These are phyloP conservation scores for Hecatera dysodea DNA, from an alignment of 2,888 invertebrate species.

Conservation along the genomic window DNA sequence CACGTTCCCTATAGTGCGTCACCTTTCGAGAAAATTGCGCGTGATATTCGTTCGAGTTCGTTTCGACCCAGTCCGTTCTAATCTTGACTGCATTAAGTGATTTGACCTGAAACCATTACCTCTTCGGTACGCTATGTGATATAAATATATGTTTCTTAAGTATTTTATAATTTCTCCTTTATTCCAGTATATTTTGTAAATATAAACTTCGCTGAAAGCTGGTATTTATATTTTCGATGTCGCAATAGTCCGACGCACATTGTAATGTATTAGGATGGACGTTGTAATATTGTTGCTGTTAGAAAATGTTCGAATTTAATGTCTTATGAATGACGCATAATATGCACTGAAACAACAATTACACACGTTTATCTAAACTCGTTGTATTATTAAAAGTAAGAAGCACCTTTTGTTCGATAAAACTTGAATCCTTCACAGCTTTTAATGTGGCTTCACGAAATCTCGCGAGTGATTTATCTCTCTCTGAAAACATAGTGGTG, in stretches of 20 bases:
- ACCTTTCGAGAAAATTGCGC: neutral
- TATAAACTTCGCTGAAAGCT: constrained; percentile 59
- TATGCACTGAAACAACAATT: constrained; percentile 41
- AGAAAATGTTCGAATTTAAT: constrained; percentile 62
- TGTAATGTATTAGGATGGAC: constrained; percentile 22
- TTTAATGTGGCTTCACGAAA: neutral
- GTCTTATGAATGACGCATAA: constrained; percentile 33
- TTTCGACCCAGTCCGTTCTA: constrained; percentile 40
- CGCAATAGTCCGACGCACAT: constrained; percentile 41
- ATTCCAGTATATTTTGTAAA: constrained; percentile 61
- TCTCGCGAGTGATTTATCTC: too few species aligned
- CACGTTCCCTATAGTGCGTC: too few species aligned
- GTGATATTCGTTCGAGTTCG: neutral
- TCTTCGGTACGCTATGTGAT: constrained; percentile 72
- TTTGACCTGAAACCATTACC: constrained; percentile 72
- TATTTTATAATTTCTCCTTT: constrained; percentile 53
- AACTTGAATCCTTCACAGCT: neutral
- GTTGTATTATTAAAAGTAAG: constrained; percentile 6
- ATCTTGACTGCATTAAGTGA: constrained; percentile 50
- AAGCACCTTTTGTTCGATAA: neutral
- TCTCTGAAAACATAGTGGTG: too few species aligned
- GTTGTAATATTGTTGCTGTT: constrained; percentile 49
- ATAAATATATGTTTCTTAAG: constrained; percentile 61
- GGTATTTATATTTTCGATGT: constrained; percentile 51
- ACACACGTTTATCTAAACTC: neutral